Evolutionary conservation across 2,888 invertebrate genomes (phyloP).

Genomic region (Conops quadrifasciatus): DNA sequence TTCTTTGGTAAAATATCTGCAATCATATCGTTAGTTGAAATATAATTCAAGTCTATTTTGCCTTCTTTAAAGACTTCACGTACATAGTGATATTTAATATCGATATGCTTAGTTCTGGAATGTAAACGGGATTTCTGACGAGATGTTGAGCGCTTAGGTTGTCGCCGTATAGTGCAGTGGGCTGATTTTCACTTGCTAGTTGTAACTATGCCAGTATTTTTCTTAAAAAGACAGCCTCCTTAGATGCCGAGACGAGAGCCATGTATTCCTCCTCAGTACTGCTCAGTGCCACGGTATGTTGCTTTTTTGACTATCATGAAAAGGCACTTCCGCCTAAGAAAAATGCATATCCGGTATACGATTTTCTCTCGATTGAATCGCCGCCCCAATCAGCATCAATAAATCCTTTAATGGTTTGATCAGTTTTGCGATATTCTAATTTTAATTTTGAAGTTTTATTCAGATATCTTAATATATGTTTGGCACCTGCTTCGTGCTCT

Average conservation of each 20-base stretch:
- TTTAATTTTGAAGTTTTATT: conserved; percentile 25
- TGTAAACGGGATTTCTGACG: conserved; percentile 6
- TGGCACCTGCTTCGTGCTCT: conserved; percentile 44
- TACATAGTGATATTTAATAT: neutral
- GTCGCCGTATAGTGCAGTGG: neutral
- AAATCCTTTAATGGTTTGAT: conserved; percentile 36
- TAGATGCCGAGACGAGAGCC: neutral
- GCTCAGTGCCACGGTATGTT: neutral
- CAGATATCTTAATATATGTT: conserved; percentile 44
- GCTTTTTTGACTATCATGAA: conserved; percentile 7
- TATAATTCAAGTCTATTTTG: neutral
- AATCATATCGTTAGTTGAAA: conserved; percentile 5
- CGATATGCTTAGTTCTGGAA: neutral
- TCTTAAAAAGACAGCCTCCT: neutral
- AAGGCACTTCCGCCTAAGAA: neutral
- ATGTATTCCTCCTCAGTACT: neutral
- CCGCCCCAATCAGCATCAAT: conserved; percentile 39
- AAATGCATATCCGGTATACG: conserved; percentile 3
- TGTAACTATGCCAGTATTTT: neutral
- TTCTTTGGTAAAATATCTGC: neutral
- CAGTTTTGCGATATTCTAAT: neutral
- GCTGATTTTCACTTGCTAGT: neutral
- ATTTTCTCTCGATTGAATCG: conserved; percentile 17
- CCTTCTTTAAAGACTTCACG: neutral
- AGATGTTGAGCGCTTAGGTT: conserved; percentile 2